Evolutionary conservation across 2,797 vertebrate species (phyloP).

Genomic region (Calcarius lapponicus): DNA sequence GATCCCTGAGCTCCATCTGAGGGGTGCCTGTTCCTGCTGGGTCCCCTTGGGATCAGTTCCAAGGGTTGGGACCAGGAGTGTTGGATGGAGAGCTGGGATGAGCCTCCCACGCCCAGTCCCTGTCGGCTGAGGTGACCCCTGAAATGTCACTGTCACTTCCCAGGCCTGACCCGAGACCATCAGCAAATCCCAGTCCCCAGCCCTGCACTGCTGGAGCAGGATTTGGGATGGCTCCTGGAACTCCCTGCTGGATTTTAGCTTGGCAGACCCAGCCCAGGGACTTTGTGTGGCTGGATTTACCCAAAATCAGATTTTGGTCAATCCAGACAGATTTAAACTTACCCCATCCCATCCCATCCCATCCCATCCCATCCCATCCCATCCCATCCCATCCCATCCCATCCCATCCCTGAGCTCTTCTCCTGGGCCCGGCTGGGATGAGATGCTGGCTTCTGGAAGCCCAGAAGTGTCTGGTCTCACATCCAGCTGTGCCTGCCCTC

Average conservation of each 20-base stretch:
- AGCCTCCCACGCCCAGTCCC: neutral
- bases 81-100: neutral
- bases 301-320: neutral
- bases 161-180: fast-evolving
- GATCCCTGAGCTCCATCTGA: neutral
- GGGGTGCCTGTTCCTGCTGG: neutral
- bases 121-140: neutral
- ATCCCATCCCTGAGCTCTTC: fast-evolving
- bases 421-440: neutral
- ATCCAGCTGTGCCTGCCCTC: neutral
- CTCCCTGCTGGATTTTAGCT: neutral
- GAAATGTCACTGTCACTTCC: neutral
- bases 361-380: neutral
- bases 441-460: neutral
- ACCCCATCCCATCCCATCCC: neutral
- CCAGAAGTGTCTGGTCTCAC: neutral
- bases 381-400: fast-evolving
- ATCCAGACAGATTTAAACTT: neutral
- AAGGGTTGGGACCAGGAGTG: fast-evolving
- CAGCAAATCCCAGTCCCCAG: neutral
- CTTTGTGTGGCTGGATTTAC: neutral
- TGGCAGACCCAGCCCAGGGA: neutral
- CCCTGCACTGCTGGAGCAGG: neutral
- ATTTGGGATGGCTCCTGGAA: neutral
- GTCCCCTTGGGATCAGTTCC: neutral